Evolutionary conservation across 2,797 vertebrate genomes (phyloP).

Genomic region (Poeciliopsis presidionis): DNA sequence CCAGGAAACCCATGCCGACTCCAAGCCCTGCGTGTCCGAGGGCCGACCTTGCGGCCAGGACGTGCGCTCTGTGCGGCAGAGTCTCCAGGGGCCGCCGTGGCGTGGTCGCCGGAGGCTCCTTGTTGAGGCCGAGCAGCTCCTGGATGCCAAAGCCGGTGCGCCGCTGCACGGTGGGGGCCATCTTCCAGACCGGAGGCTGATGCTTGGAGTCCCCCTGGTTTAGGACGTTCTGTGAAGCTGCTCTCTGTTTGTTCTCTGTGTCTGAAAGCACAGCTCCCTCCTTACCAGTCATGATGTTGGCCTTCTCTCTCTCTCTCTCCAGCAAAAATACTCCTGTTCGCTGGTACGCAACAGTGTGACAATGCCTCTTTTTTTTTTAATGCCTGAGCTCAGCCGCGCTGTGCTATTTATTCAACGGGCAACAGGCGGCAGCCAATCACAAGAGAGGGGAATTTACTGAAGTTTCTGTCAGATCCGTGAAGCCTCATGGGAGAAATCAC

Average conservation of each 20-base stretch:
- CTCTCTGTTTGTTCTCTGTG: conserved; percentile 83
- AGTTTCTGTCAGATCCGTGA: conserved; percentile 24
- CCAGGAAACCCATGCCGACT: conserved; percentile 89
- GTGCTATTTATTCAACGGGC: conserved; percentile 91
- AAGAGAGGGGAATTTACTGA: conserved; percentile 69
- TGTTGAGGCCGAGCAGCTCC: conserved; percentile 96
- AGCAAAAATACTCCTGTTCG: conserved; percentile 72
- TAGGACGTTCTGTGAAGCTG: conserved; percentile 49
- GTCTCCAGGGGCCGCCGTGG: conserved; percentile 88
- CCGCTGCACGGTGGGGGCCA: conserved; percentile 78
- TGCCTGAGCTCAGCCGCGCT: conserved; percentile 75
- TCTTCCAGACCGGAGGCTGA: conserved; percentile 71
- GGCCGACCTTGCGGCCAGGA: conserved; percentile 88
- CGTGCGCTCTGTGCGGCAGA: conserved; percentile 87
- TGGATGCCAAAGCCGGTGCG: conserved; percentile 98
- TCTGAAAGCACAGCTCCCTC: conserved; percentile 86
- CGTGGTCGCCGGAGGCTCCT: conserved; percentile 85
- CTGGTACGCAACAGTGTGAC: conserved; percentile 80
- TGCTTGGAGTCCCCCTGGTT: conserved; percentile 64
- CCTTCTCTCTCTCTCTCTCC: conserved; percentile 23
- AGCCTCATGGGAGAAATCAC: conserved; percentile 8
- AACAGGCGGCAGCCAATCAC: conserved; percentile 93
- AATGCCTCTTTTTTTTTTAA: conserved; percentile 53
- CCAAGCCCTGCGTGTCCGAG: conserved; percentile 88
- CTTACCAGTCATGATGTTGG: conserved; percentile 89